Percentiles rank a stretch among this genome's conserved stretches.
Conservation (phyloP, 2,113 vertebrate genomes). For the cattle (Bos taurus) region ARS-UCD2.0 NC_037346.1:5195001-5195500, state of each 20-base stretch:
- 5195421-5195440: neutral
- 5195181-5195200: neutral
- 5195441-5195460: neutral
- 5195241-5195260: neutral
- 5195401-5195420: neutral
- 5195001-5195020: neutral
- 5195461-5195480: neutral
- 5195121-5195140: neutral
- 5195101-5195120: neutral
- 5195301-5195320: neutral
- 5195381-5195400: neutral
- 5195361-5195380: neutral
- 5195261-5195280: neutral
- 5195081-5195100: neutral
- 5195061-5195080: neutral
- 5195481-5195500: neutral
- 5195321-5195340: neutral
- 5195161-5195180: neutral
- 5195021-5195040: neutral
- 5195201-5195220: neutral
- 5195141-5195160: neutral
- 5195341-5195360: neutral
- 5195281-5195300: neutral
- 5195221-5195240: neutral
- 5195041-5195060: neutral